Evolutionary conservation across 2,888 invertebrate genomes (phyloP).

Genomic region (Dimorphilus gyrociliatus): DNA sequence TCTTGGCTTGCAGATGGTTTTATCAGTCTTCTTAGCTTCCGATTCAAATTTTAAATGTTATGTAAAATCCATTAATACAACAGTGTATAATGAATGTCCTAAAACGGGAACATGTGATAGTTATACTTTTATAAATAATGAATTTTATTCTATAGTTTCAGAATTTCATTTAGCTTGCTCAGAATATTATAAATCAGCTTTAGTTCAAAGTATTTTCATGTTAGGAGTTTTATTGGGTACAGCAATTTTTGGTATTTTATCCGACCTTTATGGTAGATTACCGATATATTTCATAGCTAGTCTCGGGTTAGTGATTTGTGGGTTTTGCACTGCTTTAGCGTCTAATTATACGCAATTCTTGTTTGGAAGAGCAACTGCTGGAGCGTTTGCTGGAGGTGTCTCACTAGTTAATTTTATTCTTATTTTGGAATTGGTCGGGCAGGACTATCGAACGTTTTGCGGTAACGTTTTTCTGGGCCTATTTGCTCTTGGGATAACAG

Average conservation of each 20-base stretch:
- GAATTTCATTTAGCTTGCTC: conserved; percentile 12
- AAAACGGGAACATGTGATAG: conserved; percentile 4
- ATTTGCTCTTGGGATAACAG: no score
- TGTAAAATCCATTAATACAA: not conserved
- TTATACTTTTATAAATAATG: conserved; percentile 6
- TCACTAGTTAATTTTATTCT: no score
- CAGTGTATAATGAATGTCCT: conserved; percentile 1
- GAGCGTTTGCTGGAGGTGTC: no score
- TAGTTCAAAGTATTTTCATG: conserved; percentile 13
- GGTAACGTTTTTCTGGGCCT: no score
- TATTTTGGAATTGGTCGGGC: no score
- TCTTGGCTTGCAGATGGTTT: conserved; percentile 10
- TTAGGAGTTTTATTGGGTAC: conserved; percentile 11
- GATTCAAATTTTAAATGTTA: conserved; percentile 9
- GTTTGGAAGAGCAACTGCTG: no score
- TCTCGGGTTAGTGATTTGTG: no score
- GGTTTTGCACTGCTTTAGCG: no score
- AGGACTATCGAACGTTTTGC: no score
- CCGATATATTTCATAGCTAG: no score
- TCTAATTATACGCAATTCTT: no score
- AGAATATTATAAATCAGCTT: conserved; percentile 9
- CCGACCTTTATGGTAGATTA: conserved; percentile 11
- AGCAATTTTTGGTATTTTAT: conserved; percentile 9
- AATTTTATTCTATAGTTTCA: conserved; percentile 12
- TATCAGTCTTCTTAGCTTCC: conserved; percentile 11